These are phyloP conservation scores for Sphenodon punctatus DNA, from an alignment of 2,797 vertebrate species.

Conservation along the genomic window DNA sequence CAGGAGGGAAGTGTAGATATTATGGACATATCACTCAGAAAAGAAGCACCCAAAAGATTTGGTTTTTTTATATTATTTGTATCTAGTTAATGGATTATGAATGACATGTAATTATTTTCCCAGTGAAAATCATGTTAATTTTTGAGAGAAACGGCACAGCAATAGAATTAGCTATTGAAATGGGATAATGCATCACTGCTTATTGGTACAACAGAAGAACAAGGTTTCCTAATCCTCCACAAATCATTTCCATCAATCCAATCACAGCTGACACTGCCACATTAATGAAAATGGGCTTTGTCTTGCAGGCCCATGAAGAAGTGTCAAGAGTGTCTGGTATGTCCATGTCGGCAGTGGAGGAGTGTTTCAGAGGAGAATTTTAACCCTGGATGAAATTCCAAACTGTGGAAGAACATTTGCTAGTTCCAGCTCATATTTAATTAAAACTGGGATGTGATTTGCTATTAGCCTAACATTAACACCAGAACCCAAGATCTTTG, in stretches of 20 bases:
- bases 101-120: conserved; percentile 69
- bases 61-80: conserved; percentile 38
- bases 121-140: conserved; percentile 69
- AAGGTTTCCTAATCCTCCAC: conserved; percentile 41
- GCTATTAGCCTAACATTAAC: too few relatives aligned
- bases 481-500: too few relatives aligned
- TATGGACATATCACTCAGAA: conserved; percentile 34
- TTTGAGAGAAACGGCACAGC: conserved; percentile 51
- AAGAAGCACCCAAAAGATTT: conserved; percentile 40
- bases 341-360: not conserved
- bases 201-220: conserved; percentile 62
- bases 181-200: conserved; percentile 53
- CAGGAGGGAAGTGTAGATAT: conserved; percentile 63
- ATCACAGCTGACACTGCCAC: conserved; percentile 13
- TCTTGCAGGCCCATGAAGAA: not conserved
- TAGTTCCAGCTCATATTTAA: fast-evolving
- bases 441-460: too few relatives aligned
- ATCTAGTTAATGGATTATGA: conserved; percentile 69
- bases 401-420: not conserved
- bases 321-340: not conserved
- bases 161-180: conserved; percentile 66
- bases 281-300: conserved; percentile 4
- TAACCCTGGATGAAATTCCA: not conserved
- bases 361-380: too few relatives aligned
- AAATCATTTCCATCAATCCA: conserved; percentile 53